These are phyloP conservation scores for Oceanodroma leucorhoa DNA, from an alignment of 2,797 vertebrate genomes.

Conservation along the genomic window DNA sequence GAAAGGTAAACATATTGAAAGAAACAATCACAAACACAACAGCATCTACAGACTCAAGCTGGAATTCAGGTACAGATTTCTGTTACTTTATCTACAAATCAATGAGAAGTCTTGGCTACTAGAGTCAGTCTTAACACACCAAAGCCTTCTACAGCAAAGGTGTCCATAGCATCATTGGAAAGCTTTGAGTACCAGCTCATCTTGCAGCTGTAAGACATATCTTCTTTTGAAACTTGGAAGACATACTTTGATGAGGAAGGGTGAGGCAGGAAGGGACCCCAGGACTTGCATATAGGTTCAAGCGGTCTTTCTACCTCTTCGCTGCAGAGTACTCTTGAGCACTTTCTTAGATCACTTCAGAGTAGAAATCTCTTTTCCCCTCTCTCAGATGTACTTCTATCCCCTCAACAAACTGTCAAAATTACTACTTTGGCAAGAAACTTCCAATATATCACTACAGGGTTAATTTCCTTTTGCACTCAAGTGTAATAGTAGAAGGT, in stretches of 20 bases:
- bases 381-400: neutral
- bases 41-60: neutral
- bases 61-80: neutral
- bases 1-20: neutral
- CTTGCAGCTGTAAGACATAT: neutral
- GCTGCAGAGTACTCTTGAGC: neutral
- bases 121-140: neutral
- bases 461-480: neutral
- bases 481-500: too few relatives aligned
- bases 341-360: neutral
- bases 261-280: neutral
- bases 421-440: neutral
- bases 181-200: neutral
- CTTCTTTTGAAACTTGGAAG: neutral
- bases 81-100: neutral
- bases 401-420: neutral
- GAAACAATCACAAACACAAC: neutral
- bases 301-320: rapidly evolving
- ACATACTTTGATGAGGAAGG: neutral
- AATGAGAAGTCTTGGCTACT: neutral
- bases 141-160: neutral
- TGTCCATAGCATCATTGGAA: neutral
- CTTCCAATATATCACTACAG: neutral
- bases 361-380: neutral
- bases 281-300: neutral